A percentile compares a stretch with the other conserved stretches of the same genome.
Evolutionary conservation across 1,140 invertebrate genomes (phyloP).

Genomic region (Elymnias hypermnestra): DNA sequence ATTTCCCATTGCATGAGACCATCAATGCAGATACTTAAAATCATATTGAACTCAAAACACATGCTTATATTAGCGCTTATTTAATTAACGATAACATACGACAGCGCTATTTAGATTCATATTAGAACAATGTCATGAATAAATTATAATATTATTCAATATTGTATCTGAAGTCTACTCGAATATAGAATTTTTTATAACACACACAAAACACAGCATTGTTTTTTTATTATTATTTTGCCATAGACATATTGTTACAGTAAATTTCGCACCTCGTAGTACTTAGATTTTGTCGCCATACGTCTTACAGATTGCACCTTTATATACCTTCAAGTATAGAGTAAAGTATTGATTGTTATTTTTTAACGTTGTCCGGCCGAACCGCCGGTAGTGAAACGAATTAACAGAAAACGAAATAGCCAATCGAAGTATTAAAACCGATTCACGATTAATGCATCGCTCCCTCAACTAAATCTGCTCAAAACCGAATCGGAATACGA

Average conservation of each 20-base stretch:
- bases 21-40: no score
- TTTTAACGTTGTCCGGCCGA: neutral
- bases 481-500: conserved; percentile 4
- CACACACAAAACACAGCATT: conserved; percentile 21
- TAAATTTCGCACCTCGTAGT: conserved; percentile 29
- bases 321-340: conserved; percentile 2
- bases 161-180: no score
- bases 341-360: no score
- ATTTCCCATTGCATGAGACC: no score
- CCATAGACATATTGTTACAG: conserved; percentile 18
- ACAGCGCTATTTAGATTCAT: no score
- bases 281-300: conserved; percentile 12
- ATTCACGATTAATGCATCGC: conserved; percentile 15
- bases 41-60: no score
- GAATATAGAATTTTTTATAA: conserved; percentile 21
- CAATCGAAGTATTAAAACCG: conserved; percentile 1
- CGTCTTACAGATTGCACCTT: conserved; percentile 13
- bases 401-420: no score
- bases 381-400: no score
- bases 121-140: no score
- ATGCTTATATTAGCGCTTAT: no score
- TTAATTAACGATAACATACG: no score
- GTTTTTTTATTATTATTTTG: conserved; percentile 25
- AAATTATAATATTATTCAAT: no score
- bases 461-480: conserved; percentile 19